Evolutionary conservation across 2,888 invertebrate species (phyloP).

Genomic region (Agrenia bidenticulata): DNA sequence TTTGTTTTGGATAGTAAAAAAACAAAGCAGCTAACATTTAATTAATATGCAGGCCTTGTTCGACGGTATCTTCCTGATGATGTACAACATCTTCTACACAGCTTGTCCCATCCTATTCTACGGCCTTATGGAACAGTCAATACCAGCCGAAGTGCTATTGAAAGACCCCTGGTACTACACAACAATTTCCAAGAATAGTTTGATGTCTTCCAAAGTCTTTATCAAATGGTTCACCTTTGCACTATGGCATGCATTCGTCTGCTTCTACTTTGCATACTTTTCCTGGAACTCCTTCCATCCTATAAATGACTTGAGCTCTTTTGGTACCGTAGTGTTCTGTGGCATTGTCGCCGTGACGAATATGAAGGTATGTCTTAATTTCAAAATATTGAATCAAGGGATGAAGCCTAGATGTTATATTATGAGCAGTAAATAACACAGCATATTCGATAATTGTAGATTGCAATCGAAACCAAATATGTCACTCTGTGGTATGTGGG

Average conservation of each 20-base stretch:
- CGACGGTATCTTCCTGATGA: slow-evolving; percentile 72
- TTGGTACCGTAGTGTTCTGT: slow-evolving; percentile 65
- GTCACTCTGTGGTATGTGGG: slow-evolving; percentile 62
- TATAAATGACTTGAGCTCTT: slow-evolving; percentile 59
- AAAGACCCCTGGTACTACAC: slow-evolving; percentile 71
- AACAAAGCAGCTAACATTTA: no score
- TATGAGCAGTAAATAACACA: background rate
- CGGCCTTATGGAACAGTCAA: slow-evolving; percentile 73
- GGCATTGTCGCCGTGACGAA: slow-evolving; percentile 63
- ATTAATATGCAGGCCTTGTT: slow-evolving; percentile 66
- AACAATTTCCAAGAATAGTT: slow-evolving; percentile 64
- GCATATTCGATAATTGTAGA: slow-evolving; percentile 52
- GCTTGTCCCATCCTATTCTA: slow-evolving; percentile 72
- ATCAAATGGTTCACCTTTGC: slow-evolving; percentile 61
- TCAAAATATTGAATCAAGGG: background rate
- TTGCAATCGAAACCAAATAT: slow-evolving; percentile 66
- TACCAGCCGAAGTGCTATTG: slow-evolving; percentile 61
- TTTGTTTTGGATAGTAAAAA: no score
- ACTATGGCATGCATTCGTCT: slow-evolving; percentile 68
- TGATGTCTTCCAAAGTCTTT: slow-evolving; percentile 67
- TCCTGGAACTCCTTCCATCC: slow-evolving; percentile 49
- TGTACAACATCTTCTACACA: slow-evolving; percentile 75
- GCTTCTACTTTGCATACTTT: slow-evolving; percentile 62
- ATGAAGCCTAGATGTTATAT: no score
- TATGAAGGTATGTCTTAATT: slow-evolving; percentile 58